Conservation (phyloP, 1,140 invertebrate genomes). For the Drosophila saltans region DNA sequence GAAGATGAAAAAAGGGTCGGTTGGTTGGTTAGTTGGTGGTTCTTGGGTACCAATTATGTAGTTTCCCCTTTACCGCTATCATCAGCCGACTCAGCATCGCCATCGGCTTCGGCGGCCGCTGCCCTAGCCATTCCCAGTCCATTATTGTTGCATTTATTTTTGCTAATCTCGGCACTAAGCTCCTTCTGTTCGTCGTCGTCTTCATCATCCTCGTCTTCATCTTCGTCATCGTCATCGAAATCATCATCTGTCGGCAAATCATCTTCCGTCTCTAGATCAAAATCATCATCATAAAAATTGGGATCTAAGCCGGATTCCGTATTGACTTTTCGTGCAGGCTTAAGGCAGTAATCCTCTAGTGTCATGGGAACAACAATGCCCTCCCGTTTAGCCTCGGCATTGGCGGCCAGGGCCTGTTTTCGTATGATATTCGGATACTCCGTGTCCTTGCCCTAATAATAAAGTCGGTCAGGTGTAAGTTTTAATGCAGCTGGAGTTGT, state of each 20-base stretch:
- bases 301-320: slow-evolving; percentile 91
- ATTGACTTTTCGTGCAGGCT: slow-evolving; percentile 92
- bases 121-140: slow-evolving; percentile 42
- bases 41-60: slow-evolving; percentile 67
- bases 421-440: slow-evolving; percentile 99
- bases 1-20: not conserved
- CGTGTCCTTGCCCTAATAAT: slow-evolving; percentile 93
- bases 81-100: slow-evolving; percentile 73
- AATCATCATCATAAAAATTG: slow-evolving; percentile 97
- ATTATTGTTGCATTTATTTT: slow-evolving; percentile 73
- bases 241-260: slow-evolving; percentile 90
- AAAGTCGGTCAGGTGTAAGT: slow-evolving; percentile 19
- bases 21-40: not conserved
- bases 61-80: slow-evolving; percentile 82
- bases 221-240: slow-evolving; percentile 85
- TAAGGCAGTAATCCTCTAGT: slow-evolving; percentile 98
- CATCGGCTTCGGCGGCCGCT: slow-evolving; percentile 35
- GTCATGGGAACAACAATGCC: slow-evolving; percentile 98
- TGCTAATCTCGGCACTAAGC: slow-evolving; percentile 43
- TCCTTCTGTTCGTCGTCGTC: slow-evolving; percentile 85
- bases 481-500: not conserved
- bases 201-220: slow-evolving; percentile 81
- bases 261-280: slow-evolving; percentile 90
- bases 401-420: slow-evolving; percentile 97
- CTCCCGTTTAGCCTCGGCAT: slow-evolving; percentile 97